Evolutionary conservation across 2,797 vertebrate species (phyloP).

Genomic region (Eptatretus atami): DNA sequence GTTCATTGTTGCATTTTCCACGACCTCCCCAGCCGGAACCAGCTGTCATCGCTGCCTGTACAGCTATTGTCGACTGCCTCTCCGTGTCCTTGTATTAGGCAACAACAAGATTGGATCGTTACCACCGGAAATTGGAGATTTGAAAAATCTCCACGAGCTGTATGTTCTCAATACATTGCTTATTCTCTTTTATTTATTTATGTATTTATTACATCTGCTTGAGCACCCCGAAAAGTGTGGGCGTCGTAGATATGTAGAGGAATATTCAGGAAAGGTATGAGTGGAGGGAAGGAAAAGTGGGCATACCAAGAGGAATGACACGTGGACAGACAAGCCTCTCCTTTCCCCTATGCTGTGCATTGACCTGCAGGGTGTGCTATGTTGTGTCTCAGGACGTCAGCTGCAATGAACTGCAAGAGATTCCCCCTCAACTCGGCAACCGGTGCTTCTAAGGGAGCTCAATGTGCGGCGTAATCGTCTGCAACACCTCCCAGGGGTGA

Average conservation of each 20-base stretch:
- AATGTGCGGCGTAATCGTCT: constrained; percentile 78
- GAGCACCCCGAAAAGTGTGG: background rate
- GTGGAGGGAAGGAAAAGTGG: background rate
- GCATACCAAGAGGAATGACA: background rate
- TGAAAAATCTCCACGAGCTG: constrained; percentile 63
- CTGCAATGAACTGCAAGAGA: constrained; percentile 76
- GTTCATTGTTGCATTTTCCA: background rate
- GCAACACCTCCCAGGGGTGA: constrained; percentile 44
- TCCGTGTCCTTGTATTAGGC: constrained; percentile 72
- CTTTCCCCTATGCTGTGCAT: background rate
- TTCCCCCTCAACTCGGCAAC: constrained; percentile 51
- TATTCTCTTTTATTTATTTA: background rate
- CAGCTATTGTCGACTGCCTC: constrained; percentile 53
- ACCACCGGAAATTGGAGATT: constrained; percentile 56
- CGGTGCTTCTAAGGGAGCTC: constrained; percentile 44
- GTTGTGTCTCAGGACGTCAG: constrained; percentile 43
- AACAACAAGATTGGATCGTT: constrained; percentile 83
- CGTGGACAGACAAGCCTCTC: no score
- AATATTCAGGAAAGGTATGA: background rate
- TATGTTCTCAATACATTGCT: constrained; percentile 14
- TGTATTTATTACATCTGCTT: background rate
- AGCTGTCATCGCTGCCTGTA: constrained; percentile 47
- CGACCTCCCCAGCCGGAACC: constrained; percentile 41
- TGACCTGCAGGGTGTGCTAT: constrained; percentile 9
- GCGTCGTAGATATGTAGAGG: background rate